Evolutionary conservation across 2,113 vertebrate genomes (phyloP).

Genomic region (Hippocampus barbouri): DNA sequence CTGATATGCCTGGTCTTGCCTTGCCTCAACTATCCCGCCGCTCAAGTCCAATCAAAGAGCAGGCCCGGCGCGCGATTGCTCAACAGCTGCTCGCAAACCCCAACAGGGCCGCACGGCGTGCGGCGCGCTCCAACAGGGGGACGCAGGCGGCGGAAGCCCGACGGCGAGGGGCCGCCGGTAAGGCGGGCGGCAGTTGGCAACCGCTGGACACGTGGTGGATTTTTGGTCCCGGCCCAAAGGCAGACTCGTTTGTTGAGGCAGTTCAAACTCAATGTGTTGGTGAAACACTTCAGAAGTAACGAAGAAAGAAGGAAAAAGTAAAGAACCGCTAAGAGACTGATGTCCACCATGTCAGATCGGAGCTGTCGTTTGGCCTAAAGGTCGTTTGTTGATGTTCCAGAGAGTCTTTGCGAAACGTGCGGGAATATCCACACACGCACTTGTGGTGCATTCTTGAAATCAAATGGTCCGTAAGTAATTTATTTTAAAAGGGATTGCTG

Average conservation of each 20-base stretch:
- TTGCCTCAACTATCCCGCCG: conserved; percentile 62
- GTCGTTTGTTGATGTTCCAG: too few species aligned
- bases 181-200: conserved; percentile 43
- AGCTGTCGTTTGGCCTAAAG: too few species aligned
- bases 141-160: conserved; percentile 26
- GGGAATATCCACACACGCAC: too few species aligned
- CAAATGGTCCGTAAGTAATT: too few species aligned
- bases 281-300: too few species aligned
- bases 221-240: conserved; percentile 8
- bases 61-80: conserved; percentile 66
- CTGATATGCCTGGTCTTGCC: conserved; percentile 80
- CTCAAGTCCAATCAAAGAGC: conserved; percentile 71
- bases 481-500: too few species aligned
- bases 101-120: conserved; percentile 29
- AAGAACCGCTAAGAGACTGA: too few species aligned
- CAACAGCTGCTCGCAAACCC: conserved; percentile 63
- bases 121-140: conserved; percentile 48
- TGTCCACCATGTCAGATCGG: too few species aligned
- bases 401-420: too few species aligned
- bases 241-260: conserved; percentile 10
- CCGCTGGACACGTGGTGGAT: conserved; percentile 37
- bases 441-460: too few species aligned
- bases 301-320: too few species aligned
- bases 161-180: conserved; percentile 18
- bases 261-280: conserved; percentile 4